Percentiles rank a stretch among this genome's conserved stretches.
Conservation (phyloP, 2,888 invertebrate genomes). For the Agrochola lota region DNA sequence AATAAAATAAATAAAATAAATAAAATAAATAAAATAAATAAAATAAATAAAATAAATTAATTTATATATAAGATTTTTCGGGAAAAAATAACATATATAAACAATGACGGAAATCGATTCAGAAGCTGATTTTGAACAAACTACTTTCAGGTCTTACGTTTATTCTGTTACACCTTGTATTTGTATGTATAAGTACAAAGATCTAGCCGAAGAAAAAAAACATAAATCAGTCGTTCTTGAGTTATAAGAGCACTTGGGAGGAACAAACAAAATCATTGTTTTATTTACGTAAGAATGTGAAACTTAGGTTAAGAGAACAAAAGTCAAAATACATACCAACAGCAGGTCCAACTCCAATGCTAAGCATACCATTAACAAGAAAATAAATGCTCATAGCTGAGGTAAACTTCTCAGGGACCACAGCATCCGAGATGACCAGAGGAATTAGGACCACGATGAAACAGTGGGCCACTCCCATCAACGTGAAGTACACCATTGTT, state of each 20-base stretch:
- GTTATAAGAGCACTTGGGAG: not conserved
- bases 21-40: too few relatives aligned
- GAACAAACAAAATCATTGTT: not conserved
- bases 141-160: not conserved
- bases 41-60: too few relatives aligned
- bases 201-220: not conserved
- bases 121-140: too few relatives aligned
- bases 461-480: constrained; percentile 47
- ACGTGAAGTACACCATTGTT: constrained; percentile 30
- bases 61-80: too few relatives aligned
- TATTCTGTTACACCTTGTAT: not conserved
- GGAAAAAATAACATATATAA: too few relatives aligned
- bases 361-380: constrained; percentile 20
- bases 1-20: too few relatives aligned
- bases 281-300: not conserved
- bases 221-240: not conserved
- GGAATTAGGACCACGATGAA: constrained; percentile 42
- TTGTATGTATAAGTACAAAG: not conserved
- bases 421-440: constrained; percentile 46
- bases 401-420: constrained; percentile 52
- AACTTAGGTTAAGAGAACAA: not conserved
- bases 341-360: constrained; percentile 44
- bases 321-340: constrained; percentile 41
- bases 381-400: constrained; percentile 43
- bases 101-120: too few relatives aligned